Conservation (phyloP, 2,113 vertebrate species). For the Zingel zingel region DNA sequence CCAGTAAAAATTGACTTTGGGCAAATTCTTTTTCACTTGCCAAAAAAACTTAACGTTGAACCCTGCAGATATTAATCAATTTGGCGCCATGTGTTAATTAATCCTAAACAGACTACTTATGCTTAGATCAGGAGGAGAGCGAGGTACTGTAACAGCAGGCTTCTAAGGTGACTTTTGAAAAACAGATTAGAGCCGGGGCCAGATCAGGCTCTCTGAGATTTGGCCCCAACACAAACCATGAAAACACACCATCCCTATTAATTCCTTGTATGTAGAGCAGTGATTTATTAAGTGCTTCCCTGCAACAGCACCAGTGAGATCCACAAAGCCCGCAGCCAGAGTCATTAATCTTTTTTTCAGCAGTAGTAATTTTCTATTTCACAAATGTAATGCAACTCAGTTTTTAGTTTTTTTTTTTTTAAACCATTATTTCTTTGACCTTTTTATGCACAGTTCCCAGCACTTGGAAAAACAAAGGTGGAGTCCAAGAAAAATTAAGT, state of each 20-base stretch:
- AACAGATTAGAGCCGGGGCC: constrained; percentile 76
- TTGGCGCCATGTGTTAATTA: constrained; percentile 2
- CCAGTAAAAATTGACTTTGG: too few relatives aligned
- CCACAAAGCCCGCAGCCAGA: constrained; percentile 84
- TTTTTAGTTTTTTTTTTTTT: constrained; percentile 49
- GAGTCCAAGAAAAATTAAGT: constrained; percentile 85
- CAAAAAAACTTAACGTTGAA: background rate
- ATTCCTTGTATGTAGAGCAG: constrained; percentile 77
- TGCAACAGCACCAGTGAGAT: constrained; percentile 76
- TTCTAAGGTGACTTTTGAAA: constrained; percentile 64
- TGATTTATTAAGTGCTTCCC: constrained; percentile 92
- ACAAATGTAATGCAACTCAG: constrained; percentile 86
- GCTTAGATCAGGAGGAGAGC: constrained; percentile 5
- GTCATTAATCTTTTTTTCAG: constrained; percentile 88
- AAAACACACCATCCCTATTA: constrained; percentile 79
- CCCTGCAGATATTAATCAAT: background rate
- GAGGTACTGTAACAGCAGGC: constrained; percentile 1
- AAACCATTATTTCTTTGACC: constrained; percentile 85
- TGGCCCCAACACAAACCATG: constrained; percentile 75
- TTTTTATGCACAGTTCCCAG: constrained; percentile 81
- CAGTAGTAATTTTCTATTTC: constrained; percentile 86
- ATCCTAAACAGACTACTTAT: background rate
- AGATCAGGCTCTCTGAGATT: constrained; percentile 74
- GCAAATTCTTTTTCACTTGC: too few relatives aligned
- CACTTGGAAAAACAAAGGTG: constrained; percentile 85